Evolutionary conservation across 2,888 invertebrate genomes (phyloP), one percentile per base, ranked within the genome.

Genomic region (Lepidocyrtinus sp.): DNA sequence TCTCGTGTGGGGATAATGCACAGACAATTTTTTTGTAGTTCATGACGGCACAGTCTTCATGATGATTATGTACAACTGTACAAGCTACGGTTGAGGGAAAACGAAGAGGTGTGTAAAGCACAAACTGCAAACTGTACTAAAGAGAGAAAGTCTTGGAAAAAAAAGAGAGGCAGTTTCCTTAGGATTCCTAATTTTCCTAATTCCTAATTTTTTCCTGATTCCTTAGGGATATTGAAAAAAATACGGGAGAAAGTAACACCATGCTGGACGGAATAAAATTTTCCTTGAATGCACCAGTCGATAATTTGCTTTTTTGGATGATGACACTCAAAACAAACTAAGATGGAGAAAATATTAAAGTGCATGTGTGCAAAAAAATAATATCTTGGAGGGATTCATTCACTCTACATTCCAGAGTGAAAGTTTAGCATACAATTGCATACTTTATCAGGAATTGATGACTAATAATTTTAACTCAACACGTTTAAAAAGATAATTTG

Each of bases 201-300:
- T n/a, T n/a, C n/a, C n/a, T n/a, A n/a, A n/a, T 76, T 76, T 70
- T 63, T 71, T 24, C 19, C 26, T 55, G 65, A 67, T 59, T 77
- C 72, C 72, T 77, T 22, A 17, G 77, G 77, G 77, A 77, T 77
- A 77, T 72, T 77, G 72, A 77, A 65, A 72, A 69, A 69, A 64
- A n/a, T 25, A 63, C 68, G 59, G 50, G 55, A 75, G 64, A 55
- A 68, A 75, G 59, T 61, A 64, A 64, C 26, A 64, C 27, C 17
- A 17, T 64, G 25, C 24, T 46, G 70, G 76, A 59, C 25, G 64
- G 76, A 76, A 65, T 76, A 65, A 76, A 71, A 15, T 63, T 25
- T 25, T 22, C 5, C 15, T 21, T 27, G 36, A 68, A 68, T 17
- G 17, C 64, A 17, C 46, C 46, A 68, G 50, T 67, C 46, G 22